A percentile compares a stretch with the other conserved stretches of the same genome.
Conservation (phyloP, 2,113 vertebrate genomes). For the Hylia prasina region DNA sequence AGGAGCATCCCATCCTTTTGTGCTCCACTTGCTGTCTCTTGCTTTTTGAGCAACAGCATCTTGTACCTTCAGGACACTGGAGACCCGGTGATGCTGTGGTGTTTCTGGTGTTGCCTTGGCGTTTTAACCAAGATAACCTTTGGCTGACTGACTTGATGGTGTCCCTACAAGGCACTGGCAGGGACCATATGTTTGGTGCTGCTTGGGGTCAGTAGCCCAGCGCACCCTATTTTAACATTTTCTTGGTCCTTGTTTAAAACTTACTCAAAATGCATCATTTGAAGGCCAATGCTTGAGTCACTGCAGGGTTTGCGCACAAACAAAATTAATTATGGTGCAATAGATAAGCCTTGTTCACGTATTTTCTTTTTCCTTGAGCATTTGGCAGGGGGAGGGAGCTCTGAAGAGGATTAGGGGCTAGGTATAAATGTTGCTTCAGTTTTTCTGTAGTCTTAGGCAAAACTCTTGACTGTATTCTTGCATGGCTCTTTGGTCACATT, state of each 20-base stretch:
- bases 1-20: fast-evolving
- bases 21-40: background rate
- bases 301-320: background rate
- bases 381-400: background rate
- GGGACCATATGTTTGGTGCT: fast-evolving
- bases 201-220: background rate
- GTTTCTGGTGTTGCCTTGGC: background rate
- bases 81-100: fast-evolving
- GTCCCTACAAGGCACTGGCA: background rate
- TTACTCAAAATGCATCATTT: background rate
- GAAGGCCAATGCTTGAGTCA: background rate
- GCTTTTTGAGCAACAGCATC: background rate
- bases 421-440: background rate
- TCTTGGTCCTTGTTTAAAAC: background rate
- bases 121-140: background rate
- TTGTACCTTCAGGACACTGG: background rate
- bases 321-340: background rate
- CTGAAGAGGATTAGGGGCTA: background rate
- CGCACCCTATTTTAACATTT: background rate
- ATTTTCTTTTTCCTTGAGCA: background rate
- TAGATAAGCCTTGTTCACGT: background rate
- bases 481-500: background rate
- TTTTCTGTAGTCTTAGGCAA: background rate
- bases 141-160: background rate
- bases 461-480: background rate